phyloP scores from a whole-genome alignment of 53 echinoderm and acorn worm species.

The Antedon mediterranea region DNA sequence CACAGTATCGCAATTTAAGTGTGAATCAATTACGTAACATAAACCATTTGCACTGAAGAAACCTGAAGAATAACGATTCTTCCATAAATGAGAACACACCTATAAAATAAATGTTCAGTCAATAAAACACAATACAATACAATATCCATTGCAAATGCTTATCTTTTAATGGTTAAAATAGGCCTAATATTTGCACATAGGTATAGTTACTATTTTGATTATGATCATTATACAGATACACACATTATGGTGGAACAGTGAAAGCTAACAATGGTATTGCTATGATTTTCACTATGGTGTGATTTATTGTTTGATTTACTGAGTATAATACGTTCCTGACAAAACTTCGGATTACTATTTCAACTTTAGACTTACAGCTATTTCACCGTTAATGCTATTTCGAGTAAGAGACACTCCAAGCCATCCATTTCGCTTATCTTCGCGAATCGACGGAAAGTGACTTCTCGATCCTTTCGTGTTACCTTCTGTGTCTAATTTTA shows the following conservation, averaged over 20 bases:
- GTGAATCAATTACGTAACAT: background rate
- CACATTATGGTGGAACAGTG: too few relatives aligned
- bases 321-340: too few relatives aligned
- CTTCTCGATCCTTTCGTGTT: background rate
- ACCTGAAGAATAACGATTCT: background rate
- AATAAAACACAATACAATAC: too few relatives aligned
- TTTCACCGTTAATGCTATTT: background rate
- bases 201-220: too few relatives aligned
- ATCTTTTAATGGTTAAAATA: too few relatives aligned
- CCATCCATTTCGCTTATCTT: background rate
- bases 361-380: background rate
- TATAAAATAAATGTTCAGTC: background rate
- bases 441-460: background rate
- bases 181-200: too few relatives aligned
- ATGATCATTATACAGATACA: too few relatives aligned
- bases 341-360: too few relatives aligned
- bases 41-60: background rate
- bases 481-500: background rate
- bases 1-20: background rate
- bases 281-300: too few relatives aligned
- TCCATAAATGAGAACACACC: background rate
- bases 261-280: too few relatives aligned
- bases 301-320: too few relatives aligned
- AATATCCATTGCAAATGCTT: too few relatives aligned
- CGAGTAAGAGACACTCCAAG: background rate